phyloP scores from a whole-genome alignment of 2,888 invertebrate species.

The Amphipoea lucens region DNA sequence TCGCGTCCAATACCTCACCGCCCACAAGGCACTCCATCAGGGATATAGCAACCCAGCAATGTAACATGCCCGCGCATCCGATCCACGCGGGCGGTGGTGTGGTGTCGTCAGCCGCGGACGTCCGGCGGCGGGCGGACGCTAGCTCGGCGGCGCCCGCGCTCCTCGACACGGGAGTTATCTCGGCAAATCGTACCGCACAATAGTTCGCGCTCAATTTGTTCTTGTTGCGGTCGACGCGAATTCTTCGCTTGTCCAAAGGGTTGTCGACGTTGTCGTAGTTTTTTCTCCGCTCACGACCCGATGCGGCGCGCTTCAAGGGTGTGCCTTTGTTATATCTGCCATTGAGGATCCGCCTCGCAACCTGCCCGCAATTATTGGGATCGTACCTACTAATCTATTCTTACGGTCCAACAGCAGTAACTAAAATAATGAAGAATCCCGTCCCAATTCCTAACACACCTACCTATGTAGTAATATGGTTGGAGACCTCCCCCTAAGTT shows the following conservation, averaged over 20 bases:
- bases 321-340: slow-evolving; percentile 79
- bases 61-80: slow-evolving; percentile 60
- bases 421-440: slow-evolving; percentile 46
- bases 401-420: slow-evolving; percentile 62
- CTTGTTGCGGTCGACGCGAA: slow-evolving; percentile 89
- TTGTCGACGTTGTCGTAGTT: slow-evolving; percentile 82
- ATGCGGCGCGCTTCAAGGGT: slow-evolving; percentile 77
- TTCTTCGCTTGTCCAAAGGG: slow-evolving; percentile 88
- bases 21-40: slow-evolving; percentile 44
- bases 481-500: not conserved
- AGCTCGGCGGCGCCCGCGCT: slow-evolving; percentile 81
- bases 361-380: slow-evolving; percentile 75
- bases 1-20: slow-evolving; percentile 76
- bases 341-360: slow-evolving; percentile 75
- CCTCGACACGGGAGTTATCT: slow-evolving; percentile 88
- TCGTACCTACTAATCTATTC: slow-evolving; percentile 72
- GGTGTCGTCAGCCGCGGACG: slow-evolving; percentile 76
- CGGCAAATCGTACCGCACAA: slow-evolving; percentile 89
- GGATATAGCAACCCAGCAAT: slow-evolving; percentile 69
- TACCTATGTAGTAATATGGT: not conserved
- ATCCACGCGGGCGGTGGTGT: slow-evolving; percentile 58
- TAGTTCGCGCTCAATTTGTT: slow-evolving; percentile 89
- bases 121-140: slow-evolving; percentile 78
- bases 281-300: slow-evolving; percentile 80
- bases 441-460: not conserved